Base-by-base conservation (phyloP, 2,888 invertebrate genomes). In the Diplazon laetatorius region DNA sequence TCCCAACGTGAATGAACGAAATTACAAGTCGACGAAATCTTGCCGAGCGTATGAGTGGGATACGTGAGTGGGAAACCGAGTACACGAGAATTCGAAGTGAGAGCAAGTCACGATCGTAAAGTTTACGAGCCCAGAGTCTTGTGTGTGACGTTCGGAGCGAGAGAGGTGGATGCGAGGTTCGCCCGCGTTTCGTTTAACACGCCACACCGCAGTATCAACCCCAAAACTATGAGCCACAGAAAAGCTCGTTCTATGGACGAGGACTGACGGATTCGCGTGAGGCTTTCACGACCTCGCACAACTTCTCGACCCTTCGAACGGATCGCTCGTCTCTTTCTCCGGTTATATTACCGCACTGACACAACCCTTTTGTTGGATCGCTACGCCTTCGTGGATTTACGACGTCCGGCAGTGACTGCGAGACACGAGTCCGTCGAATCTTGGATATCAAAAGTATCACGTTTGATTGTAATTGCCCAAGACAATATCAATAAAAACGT, bases 41-140 rank as follows among this genome's bases (percentile, higher is more conserved):
- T 52, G 18, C 42, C 18, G 55, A 25, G n/a, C 52, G 42, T 44
- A 63, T 42, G 30, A 20, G 39, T 50, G 39, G 42, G 14, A 42
- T 30, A 35, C 25, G 59, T 20, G 52, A 42, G 25, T 55, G 37
- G 18, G 50, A 39, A 50, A 37, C 48, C 37, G 35, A 50, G 50
- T 50, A 50, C 50, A 50, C 50, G 44, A 44, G 46, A 52, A 14
- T 12, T 18, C 10, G 6, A 16, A 12, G 16, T n/a, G 39, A 10
- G 22, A 14, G n/a, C 25, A 42, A 14, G 42, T 42, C 18, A 59
- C 14, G 35, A 69, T 63, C 55, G 62, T 73, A 63, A 77, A 77
- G 57, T 68, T 68, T 72, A 72, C 60, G 71, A 72, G n/a, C n/a
- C n/a, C n/a, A n/a, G 44, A 46, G 62, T 72, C 63, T 72, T 72